Conservation (phyloP, 2,797 vertebrate genomes). For the Cetoscarus ocellatus region DNA sequence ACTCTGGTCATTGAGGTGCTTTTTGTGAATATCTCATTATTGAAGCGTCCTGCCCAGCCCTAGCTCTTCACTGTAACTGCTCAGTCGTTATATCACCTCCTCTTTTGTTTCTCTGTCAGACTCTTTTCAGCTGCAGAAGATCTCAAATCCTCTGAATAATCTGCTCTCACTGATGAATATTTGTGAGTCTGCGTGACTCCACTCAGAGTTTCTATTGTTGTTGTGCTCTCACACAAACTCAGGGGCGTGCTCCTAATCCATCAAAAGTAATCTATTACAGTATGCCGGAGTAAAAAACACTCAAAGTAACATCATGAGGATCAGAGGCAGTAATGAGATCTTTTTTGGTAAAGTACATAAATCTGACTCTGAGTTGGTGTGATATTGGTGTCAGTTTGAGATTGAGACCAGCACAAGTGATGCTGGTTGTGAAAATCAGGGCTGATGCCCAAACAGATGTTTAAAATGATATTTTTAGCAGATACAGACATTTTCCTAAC, state of each 20-base stretch:
- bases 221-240: constrained; percentile 44
- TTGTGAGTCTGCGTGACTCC: constrained; percentile 43
- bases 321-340: constrained; percentile 16
- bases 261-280: constrained; percentile 48
- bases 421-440: too few species aligned
- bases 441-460: too few species aligned
- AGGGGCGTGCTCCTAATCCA: constrained; percentile 48
- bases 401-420: too few species aligned
- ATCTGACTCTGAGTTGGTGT: too few species aligned
- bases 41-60: too few species aligned
- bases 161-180: constrained; percentile 56
- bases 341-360: too few species aligned
- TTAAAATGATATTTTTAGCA: too few species aligned
- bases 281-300: constrained; percentile 43
- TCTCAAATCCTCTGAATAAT: constrained; percentile 41
- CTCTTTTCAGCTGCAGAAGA: constrained; percentile 9
- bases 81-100: constrained; percentile 25
- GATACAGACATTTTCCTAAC: too few species aligned
- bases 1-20: too few species aligned
- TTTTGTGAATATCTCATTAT: too few species aligned
- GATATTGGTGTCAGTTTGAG: too few species aligned
- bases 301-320: constrained; percentile 48
- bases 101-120: constrained; percentile 55
- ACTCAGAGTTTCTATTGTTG: constrained; percentile 47
- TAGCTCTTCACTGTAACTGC: constrained; percentile 4